Conservation (phyloP, 2,888 invertebrate genomes). For the Spodoptera picta region DNA sequence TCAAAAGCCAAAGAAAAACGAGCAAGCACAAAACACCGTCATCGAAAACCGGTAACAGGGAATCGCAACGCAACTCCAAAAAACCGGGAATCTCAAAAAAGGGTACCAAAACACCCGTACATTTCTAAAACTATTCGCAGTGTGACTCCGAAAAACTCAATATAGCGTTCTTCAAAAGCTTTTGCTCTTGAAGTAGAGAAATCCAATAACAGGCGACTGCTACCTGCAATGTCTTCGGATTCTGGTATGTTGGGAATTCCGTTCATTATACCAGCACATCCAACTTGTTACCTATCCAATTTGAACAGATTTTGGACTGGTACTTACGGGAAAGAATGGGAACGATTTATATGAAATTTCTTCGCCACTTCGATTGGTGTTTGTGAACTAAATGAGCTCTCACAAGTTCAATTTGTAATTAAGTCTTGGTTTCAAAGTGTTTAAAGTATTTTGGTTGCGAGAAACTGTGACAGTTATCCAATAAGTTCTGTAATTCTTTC, state of each 20-base stretch:
- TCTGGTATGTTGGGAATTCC: slow-evolving; percentile 77
- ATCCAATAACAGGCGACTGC: slow-evolving; percentile 78
- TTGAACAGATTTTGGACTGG: slow-evolving; percentile 71
- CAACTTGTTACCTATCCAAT: slow-evolving; percentile 81
- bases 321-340: slow-evolving; percentile 55
- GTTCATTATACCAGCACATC: slow-evolving; percentile 81
- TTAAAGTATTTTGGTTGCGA: not conserved
- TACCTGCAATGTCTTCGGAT: slow-evolving; percentile 79
- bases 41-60: slow-evolving; percentile 10
- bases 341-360: slow-evolving; percentile 75
- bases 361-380: slow-evolving; percentile 57
- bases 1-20: slow-evolving; percentile 13
- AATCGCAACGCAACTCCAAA: slow-evolving; percentile 6
- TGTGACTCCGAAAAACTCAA: slow-evolving; percentile 66
- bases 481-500: no score
- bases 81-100: slow-evolving; percentile 3
- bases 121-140: slow-evolving; percentile 53
- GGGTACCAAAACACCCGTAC: slow-evolving; percentile 25
- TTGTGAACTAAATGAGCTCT: slow-evolving; percentile 38
- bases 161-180: slow-evolving; percentile 69
- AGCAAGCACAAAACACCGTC: slow-evolving; percentile 7
- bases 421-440: not conserved
- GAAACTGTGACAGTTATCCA: no score
- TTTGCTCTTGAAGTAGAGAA: slow-evolving; percentile 66
- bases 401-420: slow-evolving; percentile 12